Evolutionary conservation across 1,140 invertebrate genomes (phyloP), one percentile per base, ranked within the genome.

Genomic region (Zaprionus vittiger): DNA sequence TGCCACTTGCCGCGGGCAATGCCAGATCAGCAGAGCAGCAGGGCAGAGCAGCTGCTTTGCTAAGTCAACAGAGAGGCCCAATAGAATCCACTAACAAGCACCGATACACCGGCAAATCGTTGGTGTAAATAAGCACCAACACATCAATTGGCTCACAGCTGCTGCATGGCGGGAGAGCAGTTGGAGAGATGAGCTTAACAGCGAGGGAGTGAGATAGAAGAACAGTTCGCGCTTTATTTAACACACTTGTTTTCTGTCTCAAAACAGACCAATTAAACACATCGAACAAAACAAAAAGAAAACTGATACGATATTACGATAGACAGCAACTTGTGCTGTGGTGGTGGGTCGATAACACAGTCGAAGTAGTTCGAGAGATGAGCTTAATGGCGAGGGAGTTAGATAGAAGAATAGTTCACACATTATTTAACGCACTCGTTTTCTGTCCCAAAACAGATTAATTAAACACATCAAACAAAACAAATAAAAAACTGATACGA

Each of bases 1-100:
- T 62, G 59, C 56, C 49, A 74, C 55, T 63, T 22, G 57, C 70
- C 70, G n/a, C 57, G 31, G 63, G 74, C 57, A 31, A 67, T 77
- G 74, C 74, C 74, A 77, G 63, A 73, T 77, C 74, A 77, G 62
- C 74, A 73, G 41, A 47, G 41, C n/a, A n/a, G n/a, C 41, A 44
- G 5, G n/a, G 41, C n/a, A 44, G 41, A 44, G 41, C 68, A 76
- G 72, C 52, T 49, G 54, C 54, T 47, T 17, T 65, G 52, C 31
- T 34, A n/a, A 54, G 24, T 64, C 59, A 70, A 64, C 22, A 70
- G 5, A 63, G 12, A 62, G 15, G 12, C 47, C 31, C 20, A 61
- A 34, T 20, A 55, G 62, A 74, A 59, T 52, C 20, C 47, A 52
- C 17, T 59, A 74, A 69, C 38, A 64, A 75, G 24, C 31, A 26